phyloP scores from a whole-genome alignment of 2,797 vertebrate genomes.

The Micrastur ruficollis region DNA sequence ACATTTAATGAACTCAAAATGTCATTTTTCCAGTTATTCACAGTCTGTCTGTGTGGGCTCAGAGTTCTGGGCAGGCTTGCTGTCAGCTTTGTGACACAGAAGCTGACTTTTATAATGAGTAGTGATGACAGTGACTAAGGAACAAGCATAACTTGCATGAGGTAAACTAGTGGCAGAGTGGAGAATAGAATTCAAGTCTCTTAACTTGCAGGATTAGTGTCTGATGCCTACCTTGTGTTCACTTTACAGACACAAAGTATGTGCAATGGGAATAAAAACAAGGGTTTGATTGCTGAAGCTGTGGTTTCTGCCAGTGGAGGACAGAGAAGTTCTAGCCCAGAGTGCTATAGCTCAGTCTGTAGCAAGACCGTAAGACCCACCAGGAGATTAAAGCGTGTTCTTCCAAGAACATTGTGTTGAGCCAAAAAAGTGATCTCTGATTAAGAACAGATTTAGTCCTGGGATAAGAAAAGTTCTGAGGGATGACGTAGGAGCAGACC shows the following conservation, averaged over 20 bases:
- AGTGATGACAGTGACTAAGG: not conserved
- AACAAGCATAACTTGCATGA: not conserved
- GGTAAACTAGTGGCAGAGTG: not conserved
- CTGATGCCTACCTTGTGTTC: not conserved
- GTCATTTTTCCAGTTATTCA: not conserved
- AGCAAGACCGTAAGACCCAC: not conserved
- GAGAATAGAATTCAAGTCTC: not conserved
- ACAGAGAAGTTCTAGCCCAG: not conserved
- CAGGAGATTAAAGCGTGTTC: not conserved
- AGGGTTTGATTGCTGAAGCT: not conserved
- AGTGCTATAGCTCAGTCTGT: not conserved
- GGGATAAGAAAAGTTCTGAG: not conserved
- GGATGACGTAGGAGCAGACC: not conserved
- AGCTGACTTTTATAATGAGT: not conserved
- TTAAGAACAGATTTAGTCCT: not conserved
- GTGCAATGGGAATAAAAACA: not conserved
- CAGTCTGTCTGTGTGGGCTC: not conserved
- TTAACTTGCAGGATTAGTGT: not conserved
- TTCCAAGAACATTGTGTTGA: not conserved
- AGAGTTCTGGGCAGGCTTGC: not conserved
- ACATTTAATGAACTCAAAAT: not conserved
- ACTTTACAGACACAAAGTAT: not conserved
- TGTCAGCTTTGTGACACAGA: not conserved
- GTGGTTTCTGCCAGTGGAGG: not conserved
- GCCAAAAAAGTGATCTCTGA: not conserved